Evolutionary conservation across 2,888 invertebrate genomes (phyloP).

Genomic region (Papilio protenor): DNA sequence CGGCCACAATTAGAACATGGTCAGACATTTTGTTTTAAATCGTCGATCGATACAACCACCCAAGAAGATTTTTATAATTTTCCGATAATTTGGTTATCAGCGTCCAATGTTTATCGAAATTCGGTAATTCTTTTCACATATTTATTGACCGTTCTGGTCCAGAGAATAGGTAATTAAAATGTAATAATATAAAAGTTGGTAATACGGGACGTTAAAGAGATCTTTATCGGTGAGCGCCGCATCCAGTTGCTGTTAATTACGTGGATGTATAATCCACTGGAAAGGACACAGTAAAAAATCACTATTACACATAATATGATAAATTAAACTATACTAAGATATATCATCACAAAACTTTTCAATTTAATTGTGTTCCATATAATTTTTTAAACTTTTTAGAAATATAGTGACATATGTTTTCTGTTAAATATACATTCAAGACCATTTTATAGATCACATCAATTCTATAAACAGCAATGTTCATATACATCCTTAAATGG

Average conservation of each 20-base stretch:
- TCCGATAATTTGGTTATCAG: conserved; percentile 42
- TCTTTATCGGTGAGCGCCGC: conserved; percentile 47
- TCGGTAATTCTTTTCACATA: conserved; percentile 59
- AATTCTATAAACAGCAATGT: conserved; percentile 1
- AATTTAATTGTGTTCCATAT: not conserved
- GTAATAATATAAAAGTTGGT: conserved; percentile 48
- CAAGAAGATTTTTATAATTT: conserved; percentile 47
- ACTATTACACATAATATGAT: too few species aligned
- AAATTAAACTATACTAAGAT: not conserved
- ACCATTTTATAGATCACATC: not conserved
- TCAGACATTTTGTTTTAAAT: conserved; percentile 6
- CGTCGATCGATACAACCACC: conserved; percentile 48
- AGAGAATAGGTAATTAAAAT: conserved; percentile 55
- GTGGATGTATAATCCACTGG: conserved; percentile 7
- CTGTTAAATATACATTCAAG: not conserved
- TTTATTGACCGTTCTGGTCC: conserved; percentile 55
- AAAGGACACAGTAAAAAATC: not conserved
- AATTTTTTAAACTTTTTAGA: too few species aligned
- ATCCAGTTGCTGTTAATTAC: conserved; percentile 36
- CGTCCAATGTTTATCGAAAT: conserved; percentile 51
- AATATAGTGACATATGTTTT: too few species aligned
- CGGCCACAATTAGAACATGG: not conserved
- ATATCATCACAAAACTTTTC: not conserved
- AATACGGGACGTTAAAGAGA: conserved; percentile 46
- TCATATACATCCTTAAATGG: conserved; percentile 18